These are phyloP conservation scores for Actinia equina DNA, from an alignment of 64 coral and sea anemone genomes.

Conservation along the genomic window DNA sequence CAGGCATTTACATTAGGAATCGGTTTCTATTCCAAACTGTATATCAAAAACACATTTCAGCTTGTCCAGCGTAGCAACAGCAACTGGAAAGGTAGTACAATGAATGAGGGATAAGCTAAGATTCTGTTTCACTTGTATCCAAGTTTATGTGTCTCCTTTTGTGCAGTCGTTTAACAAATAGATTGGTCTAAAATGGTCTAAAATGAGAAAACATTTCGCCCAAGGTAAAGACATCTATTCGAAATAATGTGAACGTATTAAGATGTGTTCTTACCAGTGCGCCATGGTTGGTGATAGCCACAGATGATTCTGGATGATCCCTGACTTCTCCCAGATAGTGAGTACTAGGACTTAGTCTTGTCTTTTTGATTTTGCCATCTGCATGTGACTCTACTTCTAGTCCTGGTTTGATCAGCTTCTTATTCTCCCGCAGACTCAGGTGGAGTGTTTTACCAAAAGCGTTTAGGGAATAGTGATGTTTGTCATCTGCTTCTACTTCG, in stretches of 20 bases:
- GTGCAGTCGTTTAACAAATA: too few relatives aligned
- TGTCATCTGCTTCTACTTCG: not conserved
- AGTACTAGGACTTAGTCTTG: not conserved
- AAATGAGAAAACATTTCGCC: too few relatives aligned
- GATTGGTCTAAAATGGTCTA: too few relatives aligned
- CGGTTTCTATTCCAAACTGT: too few relatives aligned
- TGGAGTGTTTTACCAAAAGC: slow-evolving; percentile 52
- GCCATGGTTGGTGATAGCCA: slow-evolving; percentile 49
- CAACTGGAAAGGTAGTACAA: too few relatives aligned
- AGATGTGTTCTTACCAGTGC: slow-evolving; percentile 33
- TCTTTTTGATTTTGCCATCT: slow-evolving; percentile 23
- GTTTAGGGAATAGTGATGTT: slow-evolving; percentile 38
- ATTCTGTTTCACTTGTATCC: too few relatives aligned
- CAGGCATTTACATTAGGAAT: too few relatives aligned
- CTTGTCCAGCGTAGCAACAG: too few relatives aligned
- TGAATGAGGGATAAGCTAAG: too few relatives aligned
- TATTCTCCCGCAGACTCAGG: slow-evolving; percentile 37
- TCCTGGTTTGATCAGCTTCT: slow-evolving; percentile 22
- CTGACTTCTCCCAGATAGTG: slow-evolving; percentile 43
- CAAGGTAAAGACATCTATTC: too few relatives aligned
- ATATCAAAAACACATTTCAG: too few relatives aligned
- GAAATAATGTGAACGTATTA: not conserved
- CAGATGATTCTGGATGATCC: slow-evolving; percentile 39
- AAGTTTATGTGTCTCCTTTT: too few relatives aligned
- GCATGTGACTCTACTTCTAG: slow-evolving; percentile 37